phyloP scores from a whole-genome alignment of 2,797 vertebrate species.

The Pangasius krempfi region DNA sequence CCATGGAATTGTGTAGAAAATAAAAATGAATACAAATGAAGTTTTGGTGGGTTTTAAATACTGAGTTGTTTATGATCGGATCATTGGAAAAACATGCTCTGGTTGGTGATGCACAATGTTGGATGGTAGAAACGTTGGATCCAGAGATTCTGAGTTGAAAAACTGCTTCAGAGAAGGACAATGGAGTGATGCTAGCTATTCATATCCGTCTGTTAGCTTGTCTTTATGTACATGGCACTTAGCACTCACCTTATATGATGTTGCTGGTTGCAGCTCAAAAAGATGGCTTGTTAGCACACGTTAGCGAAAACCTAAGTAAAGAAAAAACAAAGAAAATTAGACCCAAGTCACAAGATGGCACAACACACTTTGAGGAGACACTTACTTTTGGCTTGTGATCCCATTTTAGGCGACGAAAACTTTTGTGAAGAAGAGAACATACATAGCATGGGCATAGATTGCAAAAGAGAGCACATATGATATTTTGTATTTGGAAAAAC shows the following conservation, averaged over 20 bases:
- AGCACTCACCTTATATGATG: background rate
- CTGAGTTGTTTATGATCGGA: background rate
- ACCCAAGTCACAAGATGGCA: background rate
- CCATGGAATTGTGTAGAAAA: background rate
- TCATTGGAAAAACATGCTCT: background rate
- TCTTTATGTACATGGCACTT: no score
- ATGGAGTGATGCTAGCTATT: background rate
- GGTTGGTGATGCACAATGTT: background rate
- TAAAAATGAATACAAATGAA: background rate
- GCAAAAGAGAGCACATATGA: background rate
- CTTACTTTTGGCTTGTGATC: background rate
- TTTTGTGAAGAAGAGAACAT: background rate
- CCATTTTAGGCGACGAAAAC: background rate
- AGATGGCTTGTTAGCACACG: background rate
- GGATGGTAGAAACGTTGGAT: background rate
- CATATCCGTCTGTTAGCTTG: background rate
- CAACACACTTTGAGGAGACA: background rate
- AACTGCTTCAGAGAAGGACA: background rate
- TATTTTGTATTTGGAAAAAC: background rate
- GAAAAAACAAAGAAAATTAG: background rate
- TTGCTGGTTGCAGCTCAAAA: background rate
- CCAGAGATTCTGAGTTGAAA: background rate
- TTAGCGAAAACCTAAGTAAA: background rate
- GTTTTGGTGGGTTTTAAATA: background rate
- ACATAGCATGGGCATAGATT: background rate